A percentile compares a stretch with the other conserved stretches of the same genome.
Evolutionary conservation across 2,113 vertebrate species (phyloP).

Genomic region (Cacatua alba): DNA sequence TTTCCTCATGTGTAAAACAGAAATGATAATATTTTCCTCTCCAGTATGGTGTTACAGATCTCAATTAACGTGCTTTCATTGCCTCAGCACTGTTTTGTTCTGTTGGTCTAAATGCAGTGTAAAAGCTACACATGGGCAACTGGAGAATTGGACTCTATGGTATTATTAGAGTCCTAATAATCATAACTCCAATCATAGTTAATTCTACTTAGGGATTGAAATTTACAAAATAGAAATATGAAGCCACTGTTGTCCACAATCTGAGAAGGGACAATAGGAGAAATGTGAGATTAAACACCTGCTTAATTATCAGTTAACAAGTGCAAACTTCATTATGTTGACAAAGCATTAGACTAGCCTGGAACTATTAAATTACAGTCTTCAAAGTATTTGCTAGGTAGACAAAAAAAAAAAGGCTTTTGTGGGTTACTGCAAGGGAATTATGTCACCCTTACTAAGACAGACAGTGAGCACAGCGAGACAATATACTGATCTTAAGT

Average conservation of each 20-base stretch:
- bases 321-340: background rate
- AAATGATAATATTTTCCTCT: background rate
- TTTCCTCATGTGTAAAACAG: background rate
- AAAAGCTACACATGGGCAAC: background rate
- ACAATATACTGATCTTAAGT: constrained; percentile 10
- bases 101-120: background rate
- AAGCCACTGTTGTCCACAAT: background rate
- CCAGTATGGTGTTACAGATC: background rate
- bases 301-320: background rate
- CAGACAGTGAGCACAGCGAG: background rate
- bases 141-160: background rate
- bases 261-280: background rate
- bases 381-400: background rate
- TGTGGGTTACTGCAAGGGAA: background rate
- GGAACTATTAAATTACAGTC: background rate
- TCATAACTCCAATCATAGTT: background rate
- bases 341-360: background rate
- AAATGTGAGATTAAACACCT: background rate
- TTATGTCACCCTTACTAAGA: background rate
- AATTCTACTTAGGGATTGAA: background rate
- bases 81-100: background rate
- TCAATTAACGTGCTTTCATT: background rate
- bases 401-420: background rate
- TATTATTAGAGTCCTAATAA: constrained; percentile 1
- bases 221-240: background rate